Evolutionary conservation across 2,113 vertebrate species (phyloP), one percentile per base, ranked within the genome.

Genomic region (Glaucidium brasilianum): DNA sequence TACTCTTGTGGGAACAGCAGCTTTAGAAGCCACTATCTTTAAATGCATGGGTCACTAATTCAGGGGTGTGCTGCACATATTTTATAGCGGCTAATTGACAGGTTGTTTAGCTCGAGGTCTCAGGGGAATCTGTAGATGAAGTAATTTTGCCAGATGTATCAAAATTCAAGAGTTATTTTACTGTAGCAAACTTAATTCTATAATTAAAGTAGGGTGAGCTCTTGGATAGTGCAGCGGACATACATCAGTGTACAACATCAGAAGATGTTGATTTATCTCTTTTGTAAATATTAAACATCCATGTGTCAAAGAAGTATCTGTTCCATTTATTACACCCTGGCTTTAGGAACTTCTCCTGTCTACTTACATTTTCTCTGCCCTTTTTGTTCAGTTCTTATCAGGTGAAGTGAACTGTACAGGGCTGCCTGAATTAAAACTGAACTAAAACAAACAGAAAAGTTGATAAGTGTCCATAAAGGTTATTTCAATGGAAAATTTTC

Each of bases 401-500:
- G 53, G 50, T 96, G 66, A 95, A 66, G 45, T 72, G 30, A 90
- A 60, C 59, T 56, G 14, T 74, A 41, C 8, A 39, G 37, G 45
- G 34, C 34, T 89, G 30, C 53, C 77, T 74, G 39, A 79, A 93
- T 72, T 74, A 91, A 90, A 96, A 72, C 64, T 71, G 41, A 85
- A 66, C 37, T 66, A 94, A 92, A 92, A 55, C 75, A 94, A 93
- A 84, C 25, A 89, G 52, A 82, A 26, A 91, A 78, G 20, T 18
- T 22, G 10, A 41, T 81, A 92, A 86, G 34, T 34, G 25, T 20
- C 69, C 34, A 60, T 49, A 76, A 85, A 68, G 39, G 37, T 69
- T 91, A 41, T 86, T 90, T 77, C 58, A 76, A 37, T 58, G 55
- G 83, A 95, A 96, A 96, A 79, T 34, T 67, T 92, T 81, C 35